Percentiles rank a stretch among this genome's conserved stretches.
phyloP scores from a whole-genome alignment of 2,888 invertebrate genomes.

The Papilio demoleus region DNA sequence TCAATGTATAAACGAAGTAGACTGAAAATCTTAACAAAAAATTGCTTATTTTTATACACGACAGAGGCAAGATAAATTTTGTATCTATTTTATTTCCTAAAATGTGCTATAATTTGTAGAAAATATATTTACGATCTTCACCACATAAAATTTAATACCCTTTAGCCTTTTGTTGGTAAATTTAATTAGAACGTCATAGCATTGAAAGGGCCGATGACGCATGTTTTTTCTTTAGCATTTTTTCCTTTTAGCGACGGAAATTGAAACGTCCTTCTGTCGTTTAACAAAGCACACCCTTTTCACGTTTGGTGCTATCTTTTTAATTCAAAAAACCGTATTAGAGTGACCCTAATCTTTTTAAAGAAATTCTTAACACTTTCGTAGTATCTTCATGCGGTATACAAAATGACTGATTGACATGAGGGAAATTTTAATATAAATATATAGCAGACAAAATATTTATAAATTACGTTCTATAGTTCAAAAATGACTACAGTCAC shows the following conservation, averaged over 20 bases:
- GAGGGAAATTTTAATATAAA: background rate
- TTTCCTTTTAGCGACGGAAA: conserved; percentile 33
- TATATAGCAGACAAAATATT: too few relatives aligned
- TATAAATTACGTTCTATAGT: too few relatives aligned
- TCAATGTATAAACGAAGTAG: background rate
- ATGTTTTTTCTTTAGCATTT: conserved; percentile 27
- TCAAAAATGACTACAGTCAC: too few relatives aligned
- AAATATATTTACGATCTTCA: background rate
- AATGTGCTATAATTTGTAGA: background rate
- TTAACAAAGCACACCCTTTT: conserved; percentile 40
- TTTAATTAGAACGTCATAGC: conserved; percentile 31
- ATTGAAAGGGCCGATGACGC: conserved; percentile 28
- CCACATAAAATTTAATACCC: background rate
- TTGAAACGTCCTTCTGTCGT: conserved; percentile 33
- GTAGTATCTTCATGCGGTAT: background rate
- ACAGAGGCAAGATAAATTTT: too few relatives aligned
- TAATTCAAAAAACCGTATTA: conserved; percentile 30
- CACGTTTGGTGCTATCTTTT: conserved; percentile 38
- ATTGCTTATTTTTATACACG: background rate
- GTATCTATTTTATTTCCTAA: too few relatives aligned
- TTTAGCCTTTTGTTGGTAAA: conserved; percentile 17
- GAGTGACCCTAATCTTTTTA: conserved; percentile 19
- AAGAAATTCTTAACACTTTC: conserved; percentile 12
- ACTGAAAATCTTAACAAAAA: too few relatives aligned
- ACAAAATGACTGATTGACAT: background rate